These are phyloP conservation scores for Albula goreensis DNA, from an alignment of 2,113 vertebrate species.

Conservation along the genomic window DNA sequence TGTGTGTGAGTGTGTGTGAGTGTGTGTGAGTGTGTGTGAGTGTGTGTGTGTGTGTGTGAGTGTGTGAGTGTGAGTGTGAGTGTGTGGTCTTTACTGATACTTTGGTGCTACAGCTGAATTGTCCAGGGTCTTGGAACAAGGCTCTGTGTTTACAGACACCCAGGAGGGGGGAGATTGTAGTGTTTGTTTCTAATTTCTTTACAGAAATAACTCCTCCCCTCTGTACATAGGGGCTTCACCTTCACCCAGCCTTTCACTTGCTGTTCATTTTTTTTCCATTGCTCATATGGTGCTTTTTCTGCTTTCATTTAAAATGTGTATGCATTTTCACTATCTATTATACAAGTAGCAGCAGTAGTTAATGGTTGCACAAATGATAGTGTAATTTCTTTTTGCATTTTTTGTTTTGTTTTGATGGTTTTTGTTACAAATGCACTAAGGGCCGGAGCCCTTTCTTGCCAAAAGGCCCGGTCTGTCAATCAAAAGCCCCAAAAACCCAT, in stretches of 20 bases:
- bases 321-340: background rate
- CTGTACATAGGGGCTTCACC: background rate
- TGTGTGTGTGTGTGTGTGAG: background rate
- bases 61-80: background rate
- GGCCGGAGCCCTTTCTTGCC: slow-evolving; percentile 17
- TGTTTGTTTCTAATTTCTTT: background rate
- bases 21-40: background rate
- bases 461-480: slow-evolving; percentile 22
- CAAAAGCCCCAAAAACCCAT: background rate
- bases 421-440: slow-evolving; percentile 40
- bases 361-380: slow-evolving; percentile 8
- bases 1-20: background rate
- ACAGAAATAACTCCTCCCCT: background rate
- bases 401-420: background rate
- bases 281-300: background rate
- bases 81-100: background rate
- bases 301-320: background rate
- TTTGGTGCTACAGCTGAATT: slow-evolving; percentile 28
- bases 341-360: background rate
- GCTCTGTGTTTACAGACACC: slow-evolving; percentile 14
- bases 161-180: background rate
- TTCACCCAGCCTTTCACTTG: background rate
- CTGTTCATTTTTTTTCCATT: background rate
- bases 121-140: background rate
- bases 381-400: too few relatives aligned